Evolutionary conservation across 2,797 vertebrate genomes (phyloP), one percentile per base, ranked within the genome.

Genomic region (Nannoperca australis): DNA sequence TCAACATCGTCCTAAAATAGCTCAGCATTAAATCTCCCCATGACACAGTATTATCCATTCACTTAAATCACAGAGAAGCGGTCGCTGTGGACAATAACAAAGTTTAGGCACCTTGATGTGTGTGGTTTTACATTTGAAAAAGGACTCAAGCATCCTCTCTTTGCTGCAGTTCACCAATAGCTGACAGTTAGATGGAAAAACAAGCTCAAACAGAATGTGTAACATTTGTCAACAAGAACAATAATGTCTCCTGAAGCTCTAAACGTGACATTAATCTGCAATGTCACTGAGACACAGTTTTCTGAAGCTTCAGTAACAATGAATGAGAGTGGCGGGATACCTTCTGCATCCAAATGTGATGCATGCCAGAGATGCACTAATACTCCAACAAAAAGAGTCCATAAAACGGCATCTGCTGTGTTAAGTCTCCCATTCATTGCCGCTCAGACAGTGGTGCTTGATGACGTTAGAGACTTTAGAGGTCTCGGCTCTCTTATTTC

Each of bases 31-130:
- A 91, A 86, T 72, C 78, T 78, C 67, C 76, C 63, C 62, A 40
- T 58, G 60, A 87, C 78, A 83, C 73, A 90, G 74, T 76, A 84
- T 88, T 68, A 69, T 79, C 85, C 80, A 85, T 87, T 90, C 83
- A 89, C 84, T 69, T 81, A 85, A 90, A 89, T 90, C 86, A 91
- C 90, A 92, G 89, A 91, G 89, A 90, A 88, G 89, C 85, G 89
- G 88, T 91, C 90, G 49, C 85, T 66, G 79, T 85, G 89, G 90
- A 91, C 82, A 83, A 86, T 70, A 81, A 87, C 79, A 88, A 88
- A 77, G 81, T 90, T 91, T 89, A 92, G 90, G 93, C 90, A 93
- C 93, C 83, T 86, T 79, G 83, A 92, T 90, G 81, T 86, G 79
- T 89, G 73, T 76, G 82, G 71, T 75, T 76, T 71, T 74, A 81